Evolutionary conservation across 1,140 invertebrate species (phyloP).

Genomic region (Pentalonia nigronervosa): DNA sequence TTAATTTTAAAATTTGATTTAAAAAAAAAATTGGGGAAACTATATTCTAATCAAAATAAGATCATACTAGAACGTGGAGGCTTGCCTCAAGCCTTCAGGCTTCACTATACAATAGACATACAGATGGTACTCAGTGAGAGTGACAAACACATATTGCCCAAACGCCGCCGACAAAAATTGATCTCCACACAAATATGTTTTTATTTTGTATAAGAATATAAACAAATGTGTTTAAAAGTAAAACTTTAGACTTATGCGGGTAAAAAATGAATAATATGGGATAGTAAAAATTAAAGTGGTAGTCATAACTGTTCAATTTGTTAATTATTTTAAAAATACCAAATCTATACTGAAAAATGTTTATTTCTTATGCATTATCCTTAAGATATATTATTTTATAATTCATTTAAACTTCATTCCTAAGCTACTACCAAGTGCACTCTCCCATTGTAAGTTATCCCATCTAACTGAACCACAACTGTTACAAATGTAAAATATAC

Average conservation of each 20-base stretch:
- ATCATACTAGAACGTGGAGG: neutral
- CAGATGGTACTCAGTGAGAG: too few relatives aligned
- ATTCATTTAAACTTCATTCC: constrained; percentile 35
- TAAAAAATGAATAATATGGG: neutral
- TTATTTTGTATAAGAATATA: neutral
- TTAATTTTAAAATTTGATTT: neutral
- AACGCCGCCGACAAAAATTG: neutral
- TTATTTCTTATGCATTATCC: neutral
- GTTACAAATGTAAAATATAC: constrained; percentile 71
- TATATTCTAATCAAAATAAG: neutral
- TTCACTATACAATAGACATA: neutral
- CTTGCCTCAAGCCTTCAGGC: too few relatives aligned
- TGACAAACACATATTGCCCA: too few relatives aligned
- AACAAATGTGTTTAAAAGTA: neutral
- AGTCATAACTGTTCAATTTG: neutral
- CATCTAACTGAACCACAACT: constrained; percentile 74
- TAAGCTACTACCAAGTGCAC: constrained; percentile 63
- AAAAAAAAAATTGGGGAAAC: neutral
- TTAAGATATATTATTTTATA: neutral
- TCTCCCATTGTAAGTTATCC: constrained; percentile 70
- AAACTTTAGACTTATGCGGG: neutral
- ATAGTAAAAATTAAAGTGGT: neutral
- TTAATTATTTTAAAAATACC: neutral
- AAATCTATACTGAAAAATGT: neutral
- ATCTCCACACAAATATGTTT: neutral